phyloP scores from a whole-genome alignment of 1,140 invertebrate species.

The Ptiloglossa arizonensis region DNA sequence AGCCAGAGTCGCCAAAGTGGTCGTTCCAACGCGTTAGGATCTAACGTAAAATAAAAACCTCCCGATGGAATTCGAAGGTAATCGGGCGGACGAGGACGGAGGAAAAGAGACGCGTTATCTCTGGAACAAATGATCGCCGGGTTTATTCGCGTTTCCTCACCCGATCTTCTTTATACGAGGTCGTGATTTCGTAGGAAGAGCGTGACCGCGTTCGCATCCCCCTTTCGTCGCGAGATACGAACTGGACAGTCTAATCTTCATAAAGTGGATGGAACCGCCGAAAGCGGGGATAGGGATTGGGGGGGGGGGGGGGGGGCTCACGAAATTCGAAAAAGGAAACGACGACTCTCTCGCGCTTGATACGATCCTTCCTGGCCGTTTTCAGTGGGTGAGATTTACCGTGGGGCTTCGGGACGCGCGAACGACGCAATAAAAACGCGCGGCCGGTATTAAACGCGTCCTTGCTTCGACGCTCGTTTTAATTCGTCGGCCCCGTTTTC shows the following conservation, averaged over 20 bases:
- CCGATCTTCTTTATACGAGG: neutral
- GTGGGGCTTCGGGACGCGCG: neutral
- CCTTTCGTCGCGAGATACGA: slow-evolving; percentile 1
- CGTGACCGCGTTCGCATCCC: neutral
- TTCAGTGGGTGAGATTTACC: neutral
- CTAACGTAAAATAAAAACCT: no score
- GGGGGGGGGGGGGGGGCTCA: no score
- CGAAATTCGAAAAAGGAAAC: slow-evolving; percentile 24
- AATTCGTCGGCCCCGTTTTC: slow-evolving; percentile 5
- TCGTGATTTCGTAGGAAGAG: slow-evolving; percentile 12
- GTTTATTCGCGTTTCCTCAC: slow-evolving; percentile 4
- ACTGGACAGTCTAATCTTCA: slow-evolving; percentile 51
- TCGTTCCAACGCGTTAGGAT: no score
- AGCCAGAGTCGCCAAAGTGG: no score
- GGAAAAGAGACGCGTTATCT: neutral
- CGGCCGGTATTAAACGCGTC: slow-evolving; percentile 45
- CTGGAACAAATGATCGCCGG: neutral
- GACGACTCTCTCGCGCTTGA: neutral
- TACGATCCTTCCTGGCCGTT: neutral
- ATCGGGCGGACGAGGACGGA: no score
- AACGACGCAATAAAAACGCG: slow-evolving; percentile 16
- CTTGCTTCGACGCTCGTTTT: slow-evolving; percentile 44
- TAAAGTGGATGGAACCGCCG: slow-evolving; percentile 20
- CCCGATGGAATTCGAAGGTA: no score
- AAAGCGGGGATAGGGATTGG: neutral